These are phyloP conservation scores for Eciton burchellii DNA, from an alignment of 1,140 invertebrate species.

Conservation along the genomic window DNA sequence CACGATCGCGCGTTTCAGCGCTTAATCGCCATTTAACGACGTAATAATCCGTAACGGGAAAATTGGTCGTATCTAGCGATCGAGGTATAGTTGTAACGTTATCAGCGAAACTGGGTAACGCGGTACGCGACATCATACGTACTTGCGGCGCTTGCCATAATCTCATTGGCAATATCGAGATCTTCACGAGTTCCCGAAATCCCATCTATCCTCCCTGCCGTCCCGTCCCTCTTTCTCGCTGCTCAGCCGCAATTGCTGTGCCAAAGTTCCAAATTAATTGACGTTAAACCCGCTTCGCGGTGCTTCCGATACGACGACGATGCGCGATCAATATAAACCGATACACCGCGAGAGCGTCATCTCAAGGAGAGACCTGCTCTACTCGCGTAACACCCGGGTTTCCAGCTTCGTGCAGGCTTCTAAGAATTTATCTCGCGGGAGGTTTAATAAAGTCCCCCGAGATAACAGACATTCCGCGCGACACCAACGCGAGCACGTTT, in stretches of 20 bases:
- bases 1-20: neutral
- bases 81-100: constrained; percentile 39
- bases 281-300: constrained; percentile 58
- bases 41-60: constrained; percentile 23
- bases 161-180: constrained; percentile 57
- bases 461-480: too few relatives aligned
- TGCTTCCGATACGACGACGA: constrained; percentile 40
- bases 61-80: constrained; percentile 32
- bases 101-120: constrained; percentile 40
- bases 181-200: constrained; percentile 55
- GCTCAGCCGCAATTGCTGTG: constrained; percentile 49
- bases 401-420: neutral
- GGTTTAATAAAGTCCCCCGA: too few relatives aligned
- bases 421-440: neutral
- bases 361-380: too few relatives aligned
- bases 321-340: constrained; percentile 53
- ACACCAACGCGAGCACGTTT: too few relatives aligned
- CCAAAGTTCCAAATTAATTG: constrained; percentile 60
- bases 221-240: constrained; percentile 14
- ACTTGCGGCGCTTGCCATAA: constrained; percentile 52
- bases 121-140: neutral
- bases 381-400: constrained; percentile 15
- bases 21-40: constrained; percentile 16
- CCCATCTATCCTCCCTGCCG: constrained; percentile 20
- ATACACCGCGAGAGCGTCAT: constrained; percentile 37